Evolutionary conservation across 2,113 vertebrate genomes (phyloP).

Genomic region (Nothobranchius kuhntae): DNA sequence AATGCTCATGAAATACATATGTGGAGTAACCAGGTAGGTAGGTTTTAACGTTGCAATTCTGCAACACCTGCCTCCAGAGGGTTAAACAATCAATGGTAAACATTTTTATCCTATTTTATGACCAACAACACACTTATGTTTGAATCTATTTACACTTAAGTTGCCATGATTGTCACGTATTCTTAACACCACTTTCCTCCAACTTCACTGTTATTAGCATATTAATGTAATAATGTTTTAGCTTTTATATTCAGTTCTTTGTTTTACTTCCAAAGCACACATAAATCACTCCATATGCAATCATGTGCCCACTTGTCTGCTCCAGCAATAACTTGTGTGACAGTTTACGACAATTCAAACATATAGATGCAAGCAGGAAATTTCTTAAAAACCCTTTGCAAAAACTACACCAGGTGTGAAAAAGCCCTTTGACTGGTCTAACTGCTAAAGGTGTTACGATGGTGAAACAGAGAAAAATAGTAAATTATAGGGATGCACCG

Average conservation of each 20-base stretch:
- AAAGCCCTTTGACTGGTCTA: too few species aligned
- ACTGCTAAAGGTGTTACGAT: too few species aligned
- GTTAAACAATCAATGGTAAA: neutral
- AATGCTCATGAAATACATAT: too few species aligned
- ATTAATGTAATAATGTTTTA: slow-evolving; percentile 4
- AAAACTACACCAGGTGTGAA: neutral
- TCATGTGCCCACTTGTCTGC: neutral
- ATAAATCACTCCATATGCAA: neutral
- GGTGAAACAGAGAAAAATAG: too few species aligned
- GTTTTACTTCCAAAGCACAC: neutral
- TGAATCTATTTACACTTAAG: neutral
- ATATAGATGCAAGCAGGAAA: neutral
- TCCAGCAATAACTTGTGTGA: neutral
- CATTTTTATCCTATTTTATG: neutral
- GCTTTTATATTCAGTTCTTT: neutral
- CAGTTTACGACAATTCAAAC: neutral
- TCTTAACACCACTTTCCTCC: neutral
- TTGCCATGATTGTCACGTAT: too few species aligned
- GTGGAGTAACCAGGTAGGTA: too few species aligned
- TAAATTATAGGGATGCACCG: too few species aligned
- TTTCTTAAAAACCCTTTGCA: neutral
- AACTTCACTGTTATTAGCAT: neutral
- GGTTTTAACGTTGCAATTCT: too few species aligned
- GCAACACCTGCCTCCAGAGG: too few species aligned
- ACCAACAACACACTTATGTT: neutral